phyloP scores from a whole-genome alignment of 2,797 vertebrate genomes.

The Dallia pectoralis region DNA sequence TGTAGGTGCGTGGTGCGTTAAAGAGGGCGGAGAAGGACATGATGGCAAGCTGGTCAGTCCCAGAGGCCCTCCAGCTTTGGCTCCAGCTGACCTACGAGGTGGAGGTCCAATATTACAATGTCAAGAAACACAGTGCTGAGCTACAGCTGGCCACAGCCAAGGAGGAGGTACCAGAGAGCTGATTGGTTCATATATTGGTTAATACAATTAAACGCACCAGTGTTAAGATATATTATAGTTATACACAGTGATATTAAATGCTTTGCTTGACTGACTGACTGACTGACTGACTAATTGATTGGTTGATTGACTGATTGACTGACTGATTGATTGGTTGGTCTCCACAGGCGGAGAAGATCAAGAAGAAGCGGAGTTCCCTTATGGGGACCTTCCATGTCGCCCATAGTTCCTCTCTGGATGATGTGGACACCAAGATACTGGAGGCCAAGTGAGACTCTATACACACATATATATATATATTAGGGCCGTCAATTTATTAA shows the following conservation, averaged over 20 bases:
- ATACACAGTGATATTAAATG: no score
- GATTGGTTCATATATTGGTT: background rate
- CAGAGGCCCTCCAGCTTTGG: conserved; percentile 93
- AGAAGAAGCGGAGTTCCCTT: conserved; percentile 95
- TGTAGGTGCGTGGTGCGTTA: conserved; percentile 89
- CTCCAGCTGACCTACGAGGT: conserved; percentile 96
- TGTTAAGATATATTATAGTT: no score
- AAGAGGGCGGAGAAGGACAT: conserved; percentile 96
- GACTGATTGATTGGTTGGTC: background rate
- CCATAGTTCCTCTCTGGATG: conserved; percentile 94
- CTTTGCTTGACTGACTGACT: no score
- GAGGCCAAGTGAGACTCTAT: conserved; percentile 90
- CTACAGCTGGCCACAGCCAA: conserved; percentile 88
- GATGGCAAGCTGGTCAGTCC: conserved; percentile 85
- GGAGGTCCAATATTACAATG: conserved; percentile 96
- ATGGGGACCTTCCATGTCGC: conserved; percentile 95
- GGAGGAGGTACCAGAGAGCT: conserved; percentile 83
- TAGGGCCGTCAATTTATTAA: no score
- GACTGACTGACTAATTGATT: background rate
- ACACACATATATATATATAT: no score
- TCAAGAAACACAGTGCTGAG: conserved; percentile 95
- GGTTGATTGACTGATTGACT: background rate
- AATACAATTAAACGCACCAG: background rate
- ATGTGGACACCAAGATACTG: conserved; percentile 97
- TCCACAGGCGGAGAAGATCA: conserved; percentile 93